Evolutionary conservation across 1,140 invertebrate genomes (phyloP).

Genomic region (Wasmannia auropunctata): DNA sequence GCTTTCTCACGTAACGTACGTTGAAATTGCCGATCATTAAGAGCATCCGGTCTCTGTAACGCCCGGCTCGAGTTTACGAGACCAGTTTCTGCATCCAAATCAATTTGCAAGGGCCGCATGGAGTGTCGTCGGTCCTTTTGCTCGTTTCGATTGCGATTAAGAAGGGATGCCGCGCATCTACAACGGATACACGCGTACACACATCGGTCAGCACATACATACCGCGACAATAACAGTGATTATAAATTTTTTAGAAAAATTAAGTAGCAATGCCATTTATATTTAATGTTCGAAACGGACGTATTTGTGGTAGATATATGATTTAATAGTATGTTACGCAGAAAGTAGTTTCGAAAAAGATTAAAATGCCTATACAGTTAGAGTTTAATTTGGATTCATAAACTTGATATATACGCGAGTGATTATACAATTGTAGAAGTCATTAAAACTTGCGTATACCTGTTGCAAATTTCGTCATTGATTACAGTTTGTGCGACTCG

Average conservation of each 20-base stretch:
- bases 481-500: neutral
- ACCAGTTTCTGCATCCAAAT: constrained; percentile 72
- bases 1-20: constrained; percentile 58
- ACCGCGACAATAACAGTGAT: constrained; percentile 35
- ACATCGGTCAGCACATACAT: too few species aligned
- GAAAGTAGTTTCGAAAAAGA: neutral
- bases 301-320: neutral
- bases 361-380: neutral
- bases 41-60: constrained; percentile 71
- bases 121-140: constrained; percentile 47
- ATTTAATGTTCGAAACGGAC: neutral
- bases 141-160: neutral
- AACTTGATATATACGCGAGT: neutral
- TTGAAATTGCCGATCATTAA: constrained; percentile 75
- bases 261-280: constrained; percentile 2
- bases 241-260: neutral
- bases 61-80: constrained; percentile 63
- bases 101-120: constrained; percentile 63
- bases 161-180: neutral
- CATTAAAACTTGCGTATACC: neutral
- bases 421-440: neutral
- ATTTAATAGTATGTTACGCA: neutral
- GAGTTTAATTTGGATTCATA: neutral
- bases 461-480: neutral
- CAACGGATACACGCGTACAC: neutral